A percentile compares a stretch with the other conserved stretches of the same genome.
Conservation (phyloP, 2,888 invertebrate species). For the Dryocosmus kuriphilus region DNA sequence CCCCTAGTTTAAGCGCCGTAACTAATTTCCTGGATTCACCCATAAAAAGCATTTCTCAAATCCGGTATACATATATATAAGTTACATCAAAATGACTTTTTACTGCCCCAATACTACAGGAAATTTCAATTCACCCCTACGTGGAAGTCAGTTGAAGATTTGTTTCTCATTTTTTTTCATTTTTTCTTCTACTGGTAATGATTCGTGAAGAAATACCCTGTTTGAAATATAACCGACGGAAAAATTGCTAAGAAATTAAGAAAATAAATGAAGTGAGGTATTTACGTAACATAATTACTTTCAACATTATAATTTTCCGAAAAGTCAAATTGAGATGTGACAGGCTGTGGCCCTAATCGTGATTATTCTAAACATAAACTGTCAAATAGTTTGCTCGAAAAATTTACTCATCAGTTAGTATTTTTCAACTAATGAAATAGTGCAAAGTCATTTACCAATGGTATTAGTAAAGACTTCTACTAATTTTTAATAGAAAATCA, state of each 20-base stretch:
- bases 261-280: not conserved
- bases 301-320: no score
- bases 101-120: not conserved
- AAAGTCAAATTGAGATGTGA: no score
- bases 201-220: not conserved
- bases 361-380: no score
- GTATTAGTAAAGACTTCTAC: no score
- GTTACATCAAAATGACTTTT: conserved; percentile 11
- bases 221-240: not conserved
- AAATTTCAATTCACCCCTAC: not conserved
- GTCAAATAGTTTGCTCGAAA: no score
- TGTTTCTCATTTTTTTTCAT: not conserved
- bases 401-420: no score
- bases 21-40: conserved; percentile 18
- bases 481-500: no score
- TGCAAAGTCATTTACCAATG: no score
- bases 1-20: not conserved
- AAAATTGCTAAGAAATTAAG: not conserved
- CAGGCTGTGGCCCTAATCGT: no score
- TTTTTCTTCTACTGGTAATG: not conserved
- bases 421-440: no score
- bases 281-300: no score
- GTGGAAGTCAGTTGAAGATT: not conserved
- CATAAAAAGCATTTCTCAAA: not conserved
- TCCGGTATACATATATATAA: not conserved